Evolutionary conservation across 2,888 invertebrate species (phyloP).

Genomic region (Hofmannophila pseudospretella): DNA sequence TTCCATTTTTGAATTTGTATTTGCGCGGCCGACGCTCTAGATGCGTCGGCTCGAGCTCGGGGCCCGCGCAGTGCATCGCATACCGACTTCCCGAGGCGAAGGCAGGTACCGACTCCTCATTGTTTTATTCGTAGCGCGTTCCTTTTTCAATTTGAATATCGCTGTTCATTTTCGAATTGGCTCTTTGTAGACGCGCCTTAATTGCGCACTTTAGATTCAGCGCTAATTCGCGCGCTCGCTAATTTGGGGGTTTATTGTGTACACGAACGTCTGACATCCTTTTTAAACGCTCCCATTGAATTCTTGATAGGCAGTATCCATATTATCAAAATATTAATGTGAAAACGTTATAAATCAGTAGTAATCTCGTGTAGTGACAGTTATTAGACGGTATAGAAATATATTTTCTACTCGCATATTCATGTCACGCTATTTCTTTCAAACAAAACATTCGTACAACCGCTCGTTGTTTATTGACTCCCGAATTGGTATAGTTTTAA

Average conservation of each 20-base stretch:
- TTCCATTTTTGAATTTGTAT: conserved; percentile 63
- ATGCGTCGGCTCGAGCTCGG: conserved; percentile 28
- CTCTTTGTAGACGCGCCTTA: conserved; percentile 68
- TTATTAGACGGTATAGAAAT: conserved; percentile 43
- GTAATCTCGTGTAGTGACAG: conserved; percentile 39
- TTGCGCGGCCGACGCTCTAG: conserved; percentile 48
- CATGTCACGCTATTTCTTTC: conserved; percentile 46
- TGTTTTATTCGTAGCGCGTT: conserved; percentile 70
- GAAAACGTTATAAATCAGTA: conserved; percentile 40
- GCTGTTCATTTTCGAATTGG: conserved; percentile 72
- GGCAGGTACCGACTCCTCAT: conserved; percentile 43
- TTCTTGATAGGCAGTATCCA: conserved; percentile 43
- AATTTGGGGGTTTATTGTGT: conserved; percentile 71
- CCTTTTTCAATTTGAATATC: conserved; percentile 75
- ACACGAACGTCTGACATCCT: conserved; percentile 58
- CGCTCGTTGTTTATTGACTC: conserved; percentile 41
- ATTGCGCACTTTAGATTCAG: conserved; percentile 75
- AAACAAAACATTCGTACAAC: conserved; percentile 27
- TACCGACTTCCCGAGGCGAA: conserved; percentile 35
- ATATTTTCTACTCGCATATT: conserved; percentile 43
- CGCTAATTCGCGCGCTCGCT: conserved; percentile 66
- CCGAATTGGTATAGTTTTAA: conserved; percentile 56
- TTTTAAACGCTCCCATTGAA: conserved; percentile 53
- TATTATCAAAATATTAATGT: conserved; percentile 31
- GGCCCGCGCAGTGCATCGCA: conserved; percentile 16